Conservation (phyloP, 2,113 vertebrate species). For the Oreochromis aureus region DNA sequence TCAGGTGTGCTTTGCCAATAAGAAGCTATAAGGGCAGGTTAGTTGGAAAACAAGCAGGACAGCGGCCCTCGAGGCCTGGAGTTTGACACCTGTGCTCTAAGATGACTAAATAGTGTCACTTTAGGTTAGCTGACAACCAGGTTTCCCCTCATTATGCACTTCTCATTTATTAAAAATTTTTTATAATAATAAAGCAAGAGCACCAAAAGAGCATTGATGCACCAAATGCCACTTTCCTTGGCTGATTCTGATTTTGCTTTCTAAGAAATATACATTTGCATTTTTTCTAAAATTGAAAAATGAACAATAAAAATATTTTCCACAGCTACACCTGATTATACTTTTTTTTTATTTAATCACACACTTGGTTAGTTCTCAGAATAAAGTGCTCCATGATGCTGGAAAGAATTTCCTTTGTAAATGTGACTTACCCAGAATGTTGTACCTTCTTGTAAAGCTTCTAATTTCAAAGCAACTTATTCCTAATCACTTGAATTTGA, state of each 20-base stretch:
- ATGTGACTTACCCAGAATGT: neutral
- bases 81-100: neutral
- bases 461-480: neutral
- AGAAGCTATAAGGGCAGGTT: too few relatives aligned
- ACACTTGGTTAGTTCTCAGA: fast-evolving
- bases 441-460: neutral
- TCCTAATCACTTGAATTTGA: neutral
- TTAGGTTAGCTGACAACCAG: neutral
- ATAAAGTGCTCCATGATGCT: neutral
- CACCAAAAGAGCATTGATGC: neutral
- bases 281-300: fast-evolving
- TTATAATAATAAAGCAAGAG: neutral
- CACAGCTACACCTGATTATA: neutral
- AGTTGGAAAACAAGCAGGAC: too few relatives aligned
- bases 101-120: neutral
- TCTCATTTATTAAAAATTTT: neutral
- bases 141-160: neutral
- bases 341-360: neutral
- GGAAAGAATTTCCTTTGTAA: neutral
- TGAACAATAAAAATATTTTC: neutral
- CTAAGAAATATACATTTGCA: fast-evolving
- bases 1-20: too few relatives aligned
- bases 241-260: neutral
- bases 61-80: too few relatives aligned
- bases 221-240: neutral